Conservation (phyloP, 2,888 invertebrate species). For the Camptogramma bilineatum region DNA sequence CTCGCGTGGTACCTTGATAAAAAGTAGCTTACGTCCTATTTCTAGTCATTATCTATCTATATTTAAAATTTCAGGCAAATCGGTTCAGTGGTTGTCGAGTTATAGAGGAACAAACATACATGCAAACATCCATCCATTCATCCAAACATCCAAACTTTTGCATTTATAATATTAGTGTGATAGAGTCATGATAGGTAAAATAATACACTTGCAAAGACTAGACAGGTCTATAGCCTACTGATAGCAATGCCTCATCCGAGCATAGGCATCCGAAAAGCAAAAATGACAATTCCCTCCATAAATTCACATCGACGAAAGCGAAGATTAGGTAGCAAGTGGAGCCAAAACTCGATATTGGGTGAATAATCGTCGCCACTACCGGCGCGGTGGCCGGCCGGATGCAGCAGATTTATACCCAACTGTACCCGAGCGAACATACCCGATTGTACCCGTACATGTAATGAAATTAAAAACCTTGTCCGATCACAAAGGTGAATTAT, state of each 20-base stretch:
- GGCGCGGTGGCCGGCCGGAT: slow-evolving; percentile 82
- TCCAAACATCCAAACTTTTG: no score
- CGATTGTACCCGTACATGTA: slow-evolving; percentile 2
- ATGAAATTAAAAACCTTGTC: no score
- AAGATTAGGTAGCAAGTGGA: slow-evolving; percentile 83
- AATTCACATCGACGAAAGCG: slow-evolving; percentile 75
- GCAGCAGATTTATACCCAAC: slow-evolving; percentile 82
- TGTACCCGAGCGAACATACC: slow-evolving; percentile 37
- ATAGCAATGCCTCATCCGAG: slow-evolving; percentile 15
- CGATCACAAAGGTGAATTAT: no score
- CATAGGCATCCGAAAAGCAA: slow-evolving; percentile 37
- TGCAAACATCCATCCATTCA: no score
- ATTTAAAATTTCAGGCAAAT: no score
- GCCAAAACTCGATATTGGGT: slow-evolving; percentile 85
- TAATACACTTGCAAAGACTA: background rate
- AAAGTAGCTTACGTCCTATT: no score
- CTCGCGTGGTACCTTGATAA: no score
- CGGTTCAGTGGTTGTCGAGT: no score
- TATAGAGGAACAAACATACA: no score
- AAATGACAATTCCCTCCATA: slow-evolving; percentile 57
- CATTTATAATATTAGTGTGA: no score
- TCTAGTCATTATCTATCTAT: no score
- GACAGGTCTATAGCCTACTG: background rate
- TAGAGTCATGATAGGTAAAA: background rate
- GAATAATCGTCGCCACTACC: slow-evolving; percentile 85